Evolutionary conservation across 2,888 invertebrate genomes (phyloP), one percentile per base, ranked within the genome.

Genomic region (Orthosia incerta): DNA sequence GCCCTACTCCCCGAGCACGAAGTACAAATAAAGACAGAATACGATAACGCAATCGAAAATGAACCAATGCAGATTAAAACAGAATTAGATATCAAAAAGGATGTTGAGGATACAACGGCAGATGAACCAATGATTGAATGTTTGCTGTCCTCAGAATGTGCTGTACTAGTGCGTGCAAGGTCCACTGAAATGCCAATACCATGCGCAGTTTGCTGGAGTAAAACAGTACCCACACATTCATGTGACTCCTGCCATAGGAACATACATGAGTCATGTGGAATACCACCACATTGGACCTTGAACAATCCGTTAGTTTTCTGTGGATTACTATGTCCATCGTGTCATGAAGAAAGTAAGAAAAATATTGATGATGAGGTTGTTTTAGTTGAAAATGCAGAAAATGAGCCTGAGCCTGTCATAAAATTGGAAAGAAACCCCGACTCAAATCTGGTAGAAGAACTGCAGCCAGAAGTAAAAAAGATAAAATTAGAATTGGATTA

Each of bases 251-350:
- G 77, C 15, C 59, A 50, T 12, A 45, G 5, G 45, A 15, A 31
- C 18, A 55, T 76, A 55, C 76, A 76, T 64, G 20, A 55, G 3
- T 15, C 48, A 13, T 76, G 76, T 64, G 76, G 59, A 50, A 23
- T 63, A 48, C n/a, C 9, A 39, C 39, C 39, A 39, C 39, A 1
- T 16, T 46, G 39, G 39, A 9, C 62, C 4, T 20, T 57, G 2
- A 7, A 20, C 2, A 46, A 31, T 3, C 53, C n/a, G 12, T 31
- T 31, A 20, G 3, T 13, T 18, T 18, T 3, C 53, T 20, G 4
- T 13, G 7, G 59, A 39, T 3, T 75, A 15, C 16, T 67, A n/a
- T 75, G 75, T n/a, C n/a, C 51, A 45, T 0, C 16, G 1, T 75
- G 75, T 16, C 16, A 57, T 31, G 51, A 46, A 23, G n/a, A 73